Evolutionary conservation across 2,888 invertebrate species (phyloP).

Genomic region (Pollenia amentaria): DNA sequence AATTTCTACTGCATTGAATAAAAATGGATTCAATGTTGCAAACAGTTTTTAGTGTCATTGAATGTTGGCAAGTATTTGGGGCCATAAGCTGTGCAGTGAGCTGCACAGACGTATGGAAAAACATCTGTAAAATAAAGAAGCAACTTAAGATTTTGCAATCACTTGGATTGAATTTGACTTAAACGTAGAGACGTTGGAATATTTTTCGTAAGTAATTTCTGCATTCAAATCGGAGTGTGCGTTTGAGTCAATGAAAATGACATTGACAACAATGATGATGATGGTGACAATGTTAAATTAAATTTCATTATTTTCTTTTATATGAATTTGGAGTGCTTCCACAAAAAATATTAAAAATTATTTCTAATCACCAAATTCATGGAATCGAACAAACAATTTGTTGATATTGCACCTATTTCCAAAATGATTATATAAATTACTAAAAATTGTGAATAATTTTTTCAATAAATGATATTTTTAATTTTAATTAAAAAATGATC

Average conservation of each 20-base stretch:
- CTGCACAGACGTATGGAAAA: not conserved
- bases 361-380: no score
- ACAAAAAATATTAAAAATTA: no score
- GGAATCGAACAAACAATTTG: no score
- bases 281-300: constrained; percentile 41
- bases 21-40: constrained; percentile 37
- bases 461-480: no score
- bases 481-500: no score
- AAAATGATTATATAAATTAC: no score
- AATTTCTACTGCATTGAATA: constrained; percentile 22
- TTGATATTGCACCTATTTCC: no score
- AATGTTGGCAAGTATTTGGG: constrained; percentile 45
- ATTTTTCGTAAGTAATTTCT: constrained; percentile 37
- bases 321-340: no score
- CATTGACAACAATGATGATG: constrained; percentile 15
- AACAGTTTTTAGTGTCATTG: constrained; percentile 27
- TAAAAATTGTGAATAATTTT: no score
- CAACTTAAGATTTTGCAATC: constrained; percentile 43
- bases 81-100: not conserved
- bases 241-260: constrained; percentile 33
- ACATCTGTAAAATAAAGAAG: constrained; percentile 51
- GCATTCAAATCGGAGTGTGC: constrained; percentile 13
- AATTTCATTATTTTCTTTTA: not conserved
- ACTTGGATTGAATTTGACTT: constrained; percentile 68
- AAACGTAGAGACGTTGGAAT: constrained; percentile 42